A percentile compares a stretch with the other conserved stretches of the same genome.
Evolutionary conservation across 1,140 invertebrate species (phyloP).

Genomic region (Trypoxylus dichotomus): DNA sequence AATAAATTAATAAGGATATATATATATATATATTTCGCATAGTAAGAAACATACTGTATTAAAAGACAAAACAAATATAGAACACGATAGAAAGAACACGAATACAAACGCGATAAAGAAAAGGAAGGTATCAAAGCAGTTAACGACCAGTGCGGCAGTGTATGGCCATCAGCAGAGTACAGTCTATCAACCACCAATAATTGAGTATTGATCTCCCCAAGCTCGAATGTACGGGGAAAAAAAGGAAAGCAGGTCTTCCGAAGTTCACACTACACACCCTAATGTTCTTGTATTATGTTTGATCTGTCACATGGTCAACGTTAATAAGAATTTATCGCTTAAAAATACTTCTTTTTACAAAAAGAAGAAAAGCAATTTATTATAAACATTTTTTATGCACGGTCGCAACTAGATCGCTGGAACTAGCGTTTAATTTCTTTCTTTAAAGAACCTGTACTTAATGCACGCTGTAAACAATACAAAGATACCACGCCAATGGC

Average conservation of each 20-base stretch:
- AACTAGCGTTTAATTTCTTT: not conserved
- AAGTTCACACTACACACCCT: constrained; percentile 24
- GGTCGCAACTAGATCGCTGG: not conserved
- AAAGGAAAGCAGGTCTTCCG: not conserved
- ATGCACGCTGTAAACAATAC: not conserved
- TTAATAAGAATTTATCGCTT: constrained; percentile 37
- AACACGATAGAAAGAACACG: too few species aligned
- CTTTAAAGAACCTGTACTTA: not conserved
- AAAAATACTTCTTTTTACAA: not conserved
- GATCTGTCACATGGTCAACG: constrained; percentile 32
- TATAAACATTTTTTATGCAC: too few species aligned
- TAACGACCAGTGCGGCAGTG: constrained; percentile 46
- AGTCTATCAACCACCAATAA: constrained; percentile 43
- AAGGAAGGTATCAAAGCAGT: constrained; percentile 36
- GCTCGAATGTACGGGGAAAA: constrained; percentile 28
- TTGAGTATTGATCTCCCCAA: constrained; percentile 41
- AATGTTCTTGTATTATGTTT: constrained; percentile 37
- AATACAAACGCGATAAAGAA: constrained; percentile 6
- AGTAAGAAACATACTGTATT: too few species aligned
- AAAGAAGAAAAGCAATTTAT: not conserved
- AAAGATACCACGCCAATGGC: constrained; percentile 45
- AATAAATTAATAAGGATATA: too few species aligned
- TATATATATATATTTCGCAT: too few species aligned
- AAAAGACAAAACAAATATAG: too few species aligned
- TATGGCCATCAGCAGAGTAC: constrained; percentile 35